These are phyloP conservation scores for Eupelmus urozonus DNA, from an alignment of 2,888 invertebrate species.

Conservation along the genomic window DNA sequence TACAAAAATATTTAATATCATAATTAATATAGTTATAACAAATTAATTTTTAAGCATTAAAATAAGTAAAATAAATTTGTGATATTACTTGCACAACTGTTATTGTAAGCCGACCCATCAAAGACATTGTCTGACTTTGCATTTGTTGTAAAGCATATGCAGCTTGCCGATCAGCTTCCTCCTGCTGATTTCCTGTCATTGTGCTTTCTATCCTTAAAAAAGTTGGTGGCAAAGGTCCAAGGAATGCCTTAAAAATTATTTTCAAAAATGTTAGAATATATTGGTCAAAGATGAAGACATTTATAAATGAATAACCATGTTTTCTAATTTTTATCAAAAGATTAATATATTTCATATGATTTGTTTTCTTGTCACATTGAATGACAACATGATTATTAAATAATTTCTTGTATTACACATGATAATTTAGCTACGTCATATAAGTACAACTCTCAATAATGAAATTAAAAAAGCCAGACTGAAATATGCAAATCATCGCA, in stretches of 20 bases:
- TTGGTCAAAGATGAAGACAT: no score
- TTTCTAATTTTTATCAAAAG: no score
- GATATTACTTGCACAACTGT: conserved; percentile 86
- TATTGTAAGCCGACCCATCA: conserved; percentile 87
- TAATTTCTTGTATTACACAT: neutral
- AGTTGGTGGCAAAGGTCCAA: conserved; percentile 88
- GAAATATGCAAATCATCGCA: no score
- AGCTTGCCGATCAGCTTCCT: conserved; percentile 88
- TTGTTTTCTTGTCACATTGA: no score
- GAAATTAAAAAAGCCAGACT: no score
- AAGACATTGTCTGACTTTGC: conserved; percentile 80
- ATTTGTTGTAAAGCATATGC: conserved; percentile 84
- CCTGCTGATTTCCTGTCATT: conserved; percentile 81
- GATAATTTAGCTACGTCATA: no score
- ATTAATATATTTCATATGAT: no score
- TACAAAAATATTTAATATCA: conserved; percentile 65
- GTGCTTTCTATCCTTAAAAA: conserved; percentile 82
- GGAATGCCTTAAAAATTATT: conserved; percentile 83
- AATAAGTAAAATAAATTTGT: neutral
- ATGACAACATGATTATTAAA: neutral
- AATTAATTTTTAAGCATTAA: neutral
- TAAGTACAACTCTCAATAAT: no score
- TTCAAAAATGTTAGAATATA: no score
- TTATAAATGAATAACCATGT: no score
- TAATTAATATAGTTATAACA: conserved; percentile 3